Evolutionary conservation across 2,888 invertebrate genomes (phyloP), one percentile per base, ranked within the genome.

Genomic region (Drosophila formosana): DNA sequence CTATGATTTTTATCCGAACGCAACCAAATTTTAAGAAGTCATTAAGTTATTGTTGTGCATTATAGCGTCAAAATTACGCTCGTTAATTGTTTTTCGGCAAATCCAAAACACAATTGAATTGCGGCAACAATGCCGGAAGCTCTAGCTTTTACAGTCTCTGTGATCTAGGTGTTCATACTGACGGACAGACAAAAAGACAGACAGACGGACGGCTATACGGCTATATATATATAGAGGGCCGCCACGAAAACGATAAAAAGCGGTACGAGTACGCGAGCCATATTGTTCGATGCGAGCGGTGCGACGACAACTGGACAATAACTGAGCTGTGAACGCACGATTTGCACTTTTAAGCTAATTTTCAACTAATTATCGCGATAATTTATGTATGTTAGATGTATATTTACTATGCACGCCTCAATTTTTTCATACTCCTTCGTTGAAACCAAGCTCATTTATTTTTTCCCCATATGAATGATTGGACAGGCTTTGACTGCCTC

Each of bases 161-260:
- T 93, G 89, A 96, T 82, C 87, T 25, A 84, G 56, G 0, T 82
- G 82, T 3, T 88, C 88, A 43, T 66, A 88, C 6, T 57, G 50
- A 0, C 72, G 71, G 4, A 75, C 77, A n/a, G 18, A 18, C 18
- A 18, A 2, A 18, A 18, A 1, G 18, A 18, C 18, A 18, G 18
- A 18, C 18, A 18, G 1, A 87, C 72, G 3, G 85, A 74, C 9
- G 80, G 60, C 25, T 56, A 58, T 50, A 62, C 18, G 18, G 18
- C 18, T 1, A 18, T 18, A 18, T 18, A 18, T 18, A 18, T 18
- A 18, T 18, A 18, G 1, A 18, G 18, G 18, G 62, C 61, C 55
- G 72, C 72, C 53, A 81, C 11, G 25, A 80, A 9, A 4, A 82
- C 63, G 49, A 61, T 66, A 11, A 77, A 18, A 13, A 87, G 53